A percentile compares a stretch with the other conserved stretches of the same genome.
These are phyloP conservation scores for Macaria notata DNA, from an alignment of 2,888 invertebrate genomes.

Conservation along the genomic window DNA sequence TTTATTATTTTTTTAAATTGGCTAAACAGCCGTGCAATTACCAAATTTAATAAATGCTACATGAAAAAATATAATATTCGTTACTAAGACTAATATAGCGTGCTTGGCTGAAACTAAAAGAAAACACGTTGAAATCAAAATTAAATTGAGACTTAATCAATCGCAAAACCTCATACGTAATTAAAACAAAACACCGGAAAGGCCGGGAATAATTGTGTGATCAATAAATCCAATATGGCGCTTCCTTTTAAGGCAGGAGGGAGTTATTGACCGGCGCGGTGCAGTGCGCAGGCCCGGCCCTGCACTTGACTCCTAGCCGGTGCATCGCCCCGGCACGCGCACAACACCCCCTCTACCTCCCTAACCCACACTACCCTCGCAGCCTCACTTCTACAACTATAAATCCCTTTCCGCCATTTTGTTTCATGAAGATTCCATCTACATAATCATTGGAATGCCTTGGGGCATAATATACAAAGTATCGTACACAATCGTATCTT, in stretches of 20 bases:
- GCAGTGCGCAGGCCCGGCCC: constrained; percentile 64
- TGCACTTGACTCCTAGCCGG: constrained; percentile 74
- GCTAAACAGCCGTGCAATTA: too few relatives aligned
- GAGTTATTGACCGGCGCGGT: constrained; percentile 71
- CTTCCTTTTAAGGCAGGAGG: constrained; percentile 20
- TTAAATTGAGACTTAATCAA: too few relatives aligned
- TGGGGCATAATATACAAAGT: background rate
- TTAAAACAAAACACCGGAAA: too few relatives aligned
- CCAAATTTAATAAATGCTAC: too few relatives aligned
- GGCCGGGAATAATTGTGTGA: background rate
- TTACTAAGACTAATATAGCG: too few relatives aligned
- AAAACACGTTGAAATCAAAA: too few relatives aligned
- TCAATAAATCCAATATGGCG: constrained; percentile 15
- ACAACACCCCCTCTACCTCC: constrained; percentile 37
- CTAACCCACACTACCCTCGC: constrained; percentile 28
- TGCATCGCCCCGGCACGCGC: constrained; percentile 62
- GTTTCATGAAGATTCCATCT: constrained; percentile 18
- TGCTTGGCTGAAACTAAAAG: too few relatives aligned
- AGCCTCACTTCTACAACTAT: constrained; percentile 32
- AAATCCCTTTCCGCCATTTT: constrained; percentile 29
- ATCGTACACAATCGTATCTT: background rate
- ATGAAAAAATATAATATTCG: too few relatives aligned
- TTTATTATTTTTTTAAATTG: too few relatives aligned
- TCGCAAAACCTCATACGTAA: too few relatives aligned
- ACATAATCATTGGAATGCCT: background rate